Evolutionary conservation across 2,797 vertebrate species (phyloP), one percentile per base, ranked within the genome.

Genomic region (Dendrocincla tyrannina): DNA sequence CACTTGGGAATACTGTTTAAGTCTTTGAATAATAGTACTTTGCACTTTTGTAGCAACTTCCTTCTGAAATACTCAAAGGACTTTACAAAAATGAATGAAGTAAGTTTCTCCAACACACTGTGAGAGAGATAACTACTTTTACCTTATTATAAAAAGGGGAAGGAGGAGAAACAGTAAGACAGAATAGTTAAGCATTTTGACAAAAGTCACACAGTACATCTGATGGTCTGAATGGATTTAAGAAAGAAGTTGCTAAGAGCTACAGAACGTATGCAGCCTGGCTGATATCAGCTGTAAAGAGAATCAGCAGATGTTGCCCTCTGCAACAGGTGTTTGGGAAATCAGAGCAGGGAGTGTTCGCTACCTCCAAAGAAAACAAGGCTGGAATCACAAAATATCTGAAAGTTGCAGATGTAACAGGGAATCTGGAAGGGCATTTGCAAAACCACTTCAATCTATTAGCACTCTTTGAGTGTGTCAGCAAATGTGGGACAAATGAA

Each of bases 401-500:
- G 63, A 32, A 95, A 94, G 58, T 16, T 66, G 46, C 53, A 84
- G 76, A 56, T 85, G 37, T 27, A 79, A 56, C 33, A 39, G 85
- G 74, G 67, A 85, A 52, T 87, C 63, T 49, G 85, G 59, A 94
- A 91, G 47, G 85, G 42, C 85, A 50, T 88, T 92, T 87, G 63
- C 56, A 87, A 93, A 94, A 58, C 37, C 63, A 78, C 85, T 91
- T 91, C 92, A 77, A 50, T 85, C 83, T 85, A 79, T 84, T 94
- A 89, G 52, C 50, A 68, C 70, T 89, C 60, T 85, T 91, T 30
- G 49, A 93, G 49, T 0, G 0, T 67, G 74, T 91, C 94, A 90
- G 77, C 85, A 95, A 88, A 91, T 89, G 85, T 5, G 27, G 68
- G 60, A 91, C 78, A 89, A 95, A 91, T 76, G 56, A 91, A 91